Evolutionary conservation across 2,888 invertebrate genomes (phyloP).

Genomic region (Epistrophe eligans): DNA sequence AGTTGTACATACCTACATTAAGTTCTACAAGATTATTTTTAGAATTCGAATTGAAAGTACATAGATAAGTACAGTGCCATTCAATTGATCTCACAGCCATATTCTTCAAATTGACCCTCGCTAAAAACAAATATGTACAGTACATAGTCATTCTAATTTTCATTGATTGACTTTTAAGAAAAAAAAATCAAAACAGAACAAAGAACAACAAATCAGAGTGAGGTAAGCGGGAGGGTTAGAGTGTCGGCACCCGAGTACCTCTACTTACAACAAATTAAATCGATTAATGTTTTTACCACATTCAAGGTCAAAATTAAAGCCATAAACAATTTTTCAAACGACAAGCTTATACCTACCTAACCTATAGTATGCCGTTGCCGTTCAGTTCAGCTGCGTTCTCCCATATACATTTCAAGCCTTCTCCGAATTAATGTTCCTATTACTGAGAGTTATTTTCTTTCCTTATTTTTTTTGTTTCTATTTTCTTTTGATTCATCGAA

Average conservation of each 20-base stretch:
- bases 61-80: too few relatives aligned
- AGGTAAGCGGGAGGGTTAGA: too few relatives aligned
- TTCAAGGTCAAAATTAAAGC: constrained; percentile 62
- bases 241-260: neutral
- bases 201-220: neutral
- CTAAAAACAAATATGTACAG: neutral
- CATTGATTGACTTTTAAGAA: constrained; percentile 21
- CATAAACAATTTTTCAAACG: constrained; percentile 61
- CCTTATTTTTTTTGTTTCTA: constrained; percentile 1
- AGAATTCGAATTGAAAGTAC: too few relatives aligned
- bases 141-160: constrained; percentile 46
- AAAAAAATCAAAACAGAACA: neutral
- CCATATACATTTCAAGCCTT: constrained; percentile 23
- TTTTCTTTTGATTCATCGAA: constrained; percentile 41
- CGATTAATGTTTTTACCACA: constrained; percentile 56
- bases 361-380: constrained; percentile 10
- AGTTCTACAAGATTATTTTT: too few relatives aligned
- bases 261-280: constrained; percentile 54
- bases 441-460: constrained; percentile 36
- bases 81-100: neutral
- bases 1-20: too few relatives aligned
- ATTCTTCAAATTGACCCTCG: constrained; percentile 20
- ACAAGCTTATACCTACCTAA: constrained; percentile 35
- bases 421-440: constrained; percentile 39
- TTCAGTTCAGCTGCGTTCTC: neutral